phyloP scores from a whole-genome alignment of 2,888 invertebrate genomes.

The Dasypolia templi region DNA sequence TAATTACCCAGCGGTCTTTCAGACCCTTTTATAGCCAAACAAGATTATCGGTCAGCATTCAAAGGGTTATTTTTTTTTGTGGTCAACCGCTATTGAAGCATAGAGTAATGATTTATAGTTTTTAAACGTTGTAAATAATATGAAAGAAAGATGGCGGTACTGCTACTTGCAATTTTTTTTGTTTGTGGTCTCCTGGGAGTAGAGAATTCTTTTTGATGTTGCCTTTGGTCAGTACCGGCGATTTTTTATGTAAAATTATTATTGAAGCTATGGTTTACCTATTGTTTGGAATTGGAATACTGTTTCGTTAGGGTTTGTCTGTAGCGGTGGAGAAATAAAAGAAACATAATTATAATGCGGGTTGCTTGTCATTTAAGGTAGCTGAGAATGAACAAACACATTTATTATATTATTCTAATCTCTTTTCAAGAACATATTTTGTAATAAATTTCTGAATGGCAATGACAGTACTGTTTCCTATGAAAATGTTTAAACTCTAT shows the following conservation, averaged over 20 bases:
- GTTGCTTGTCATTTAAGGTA: neutral
- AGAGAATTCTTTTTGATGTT: neutral
- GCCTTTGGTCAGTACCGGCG: neutral
- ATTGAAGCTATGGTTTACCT: neutral
- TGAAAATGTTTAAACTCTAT: too few relatives aligned
- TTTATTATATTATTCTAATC: too few relatives aligned
- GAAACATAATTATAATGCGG: conserved; percentile 7
- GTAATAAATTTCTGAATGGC: too few relatives aligned
- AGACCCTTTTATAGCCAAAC: conserved; percentile 63
- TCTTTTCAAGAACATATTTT: too few relatives aligned
- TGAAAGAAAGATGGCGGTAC: conserved; percentile 8
- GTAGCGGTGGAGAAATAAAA: neutral
- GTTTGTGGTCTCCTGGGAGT: conserved; percentile 25
- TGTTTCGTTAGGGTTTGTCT: neutral
- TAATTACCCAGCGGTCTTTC: conserved; percentile 57
- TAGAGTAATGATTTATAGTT: conserved; percentile 55
- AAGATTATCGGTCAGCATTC: conserved; percentile 63
- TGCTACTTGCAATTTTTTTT: conserved; percentile 37
- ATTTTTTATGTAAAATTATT: neutral
- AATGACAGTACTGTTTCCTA: too few relatives aligned
- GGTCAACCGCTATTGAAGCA: conserved; percentile 23
- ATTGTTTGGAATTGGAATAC: neutral
- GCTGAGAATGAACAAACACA: too few relatives aligned
- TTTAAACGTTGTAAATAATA: conserved; percentile 19
- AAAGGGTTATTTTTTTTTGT: conserved; percentile 60